Percentiles rank a stretch among this genome's conserved stretches.
Evolutionary conservation across 2,113 vertebrate species (phyloP).

Genomic region (Opisthocomus hoazin): DNA sequence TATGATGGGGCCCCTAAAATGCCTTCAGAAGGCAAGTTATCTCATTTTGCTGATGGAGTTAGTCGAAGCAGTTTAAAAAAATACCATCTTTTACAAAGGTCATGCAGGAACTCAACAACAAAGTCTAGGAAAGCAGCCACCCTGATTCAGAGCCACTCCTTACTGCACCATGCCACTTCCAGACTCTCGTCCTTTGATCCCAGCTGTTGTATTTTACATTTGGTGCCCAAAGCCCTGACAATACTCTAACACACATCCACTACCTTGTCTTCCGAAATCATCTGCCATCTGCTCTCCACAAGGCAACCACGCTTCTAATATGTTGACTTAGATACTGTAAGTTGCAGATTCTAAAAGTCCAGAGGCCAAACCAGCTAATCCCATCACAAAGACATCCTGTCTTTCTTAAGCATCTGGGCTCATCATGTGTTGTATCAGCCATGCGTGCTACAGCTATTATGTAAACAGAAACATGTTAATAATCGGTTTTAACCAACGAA

Average conservation of each 20-base stretch:
- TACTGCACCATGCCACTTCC: neutral
- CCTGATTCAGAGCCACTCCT: neutral
- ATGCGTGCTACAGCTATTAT: neutral
- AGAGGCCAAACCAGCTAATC: neutral
- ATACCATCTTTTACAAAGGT: neutral
- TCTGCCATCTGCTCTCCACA: neutral
- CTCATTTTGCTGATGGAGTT: neutral
- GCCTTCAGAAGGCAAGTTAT: neutral
- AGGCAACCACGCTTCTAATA: neutral
- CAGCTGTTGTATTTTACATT: neutral
- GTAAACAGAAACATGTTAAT: neutral
- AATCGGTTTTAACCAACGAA: neutral
- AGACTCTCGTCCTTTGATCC: neutral
- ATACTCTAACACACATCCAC: neutral
- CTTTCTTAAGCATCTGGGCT: neutral
- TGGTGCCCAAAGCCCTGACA: neutral
- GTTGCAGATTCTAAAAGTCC: neutral
- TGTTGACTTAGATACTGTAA: neutral
- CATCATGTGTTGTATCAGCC: neutral
- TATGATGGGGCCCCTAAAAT: neutral
- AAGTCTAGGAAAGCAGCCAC: neutral
- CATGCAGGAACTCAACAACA: neutral
- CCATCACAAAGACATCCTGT: neutral
- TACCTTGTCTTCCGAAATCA: neutral
- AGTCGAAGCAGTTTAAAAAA: neutral